Base-by-base conservation (phyloP, 2,113 vertebrate species). In the Xenopus tropicalis region DNA sequence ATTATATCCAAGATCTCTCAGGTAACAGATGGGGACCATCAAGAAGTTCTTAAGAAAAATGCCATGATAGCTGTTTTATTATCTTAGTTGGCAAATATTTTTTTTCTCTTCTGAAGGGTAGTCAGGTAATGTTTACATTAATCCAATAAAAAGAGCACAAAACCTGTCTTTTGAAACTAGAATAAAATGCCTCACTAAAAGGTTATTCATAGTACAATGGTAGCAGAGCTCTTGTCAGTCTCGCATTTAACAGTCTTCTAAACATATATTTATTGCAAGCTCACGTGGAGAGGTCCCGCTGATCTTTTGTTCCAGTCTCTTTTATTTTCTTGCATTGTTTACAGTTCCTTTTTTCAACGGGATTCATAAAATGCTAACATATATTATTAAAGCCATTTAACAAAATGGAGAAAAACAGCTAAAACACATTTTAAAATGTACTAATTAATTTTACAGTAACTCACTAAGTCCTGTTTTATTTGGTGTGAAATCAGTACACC, bases 1-100 rank as follows among this genome's bases (percentile, higher is more conserved):
- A 43, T 83, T 82, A 43, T 79, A 80, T 24, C 59, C 16, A 20
- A 37, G 59, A 37, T 79, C 20, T 25, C 78, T 78, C 21, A 56
- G 62, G 14, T 74, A 78, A 82, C 72, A 37, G 14, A 42, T 74
- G 16, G 77, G 77, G 81, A 71, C 3, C 72, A 66, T 78, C 4
- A 4, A 6, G 17, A 82, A 57, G n/a, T 79, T 84, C 17, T 14
- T 63, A 8, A 19, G 29, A 57, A 71, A 44, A 59, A 23, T 66
- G 62, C 16, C 1, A 59, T 67, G 42, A 67, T 74, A 67, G 72
- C 42, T 59, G 57, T 51, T 74, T 58, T 51, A 29, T 58, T 48
- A 61, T 67, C 11, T 29, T 44, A 11, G 10, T 69, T 42, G 19
- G 58, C 71, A 56, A 78, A 12, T 71, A 22, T 52, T 21, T 74